A percentile compares a stretch with the other conserved stretches of the same genome.
phyloP scores from a whole-genome alignment of 2,888 invertebrate genomes.

The Philereme vetulata region DNA sequence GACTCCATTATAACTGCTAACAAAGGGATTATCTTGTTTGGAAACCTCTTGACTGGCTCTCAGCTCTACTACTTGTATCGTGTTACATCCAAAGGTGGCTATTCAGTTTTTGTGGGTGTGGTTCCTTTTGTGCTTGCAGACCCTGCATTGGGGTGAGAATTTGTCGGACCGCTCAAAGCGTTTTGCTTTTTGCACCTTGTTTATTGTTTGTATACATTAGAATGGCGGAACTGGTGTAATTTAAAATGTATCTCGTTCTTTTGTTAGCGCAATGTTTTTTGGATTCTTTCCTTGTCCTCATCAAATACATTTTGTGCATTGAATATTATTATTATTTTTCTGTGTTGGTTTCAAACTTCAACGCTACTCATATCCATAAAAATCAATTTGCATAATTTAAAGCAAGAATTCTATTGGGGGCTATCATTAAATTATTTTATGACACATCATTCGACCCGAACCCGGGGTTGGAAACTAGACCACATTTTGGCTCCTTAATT shows the following conservation, averaged over 20 bases:
- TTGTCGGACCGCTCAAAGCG: conserved; percentile 59
- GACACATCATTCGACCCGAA: conserved; percentile 17
- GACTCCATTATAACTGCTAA: conserved; percentile 76
- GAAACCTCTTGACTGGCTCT: conserved; percentile 80
- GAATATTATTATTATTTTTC: neutral
- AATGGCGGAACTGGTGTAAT: conserved; percentile 48
- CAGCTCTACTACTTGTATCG: conserved; percentile 62
- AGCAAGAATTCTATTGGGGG: neutral
- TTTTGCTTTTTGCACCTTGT: conserved; percentile 57
- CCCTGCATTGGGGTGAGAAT: conserved; percentile 65
- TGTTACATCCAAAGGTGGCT: conserved; percentile 71
- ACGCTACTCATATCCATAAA: neutral
- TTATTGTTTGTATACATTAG: conserved; percentile 48
- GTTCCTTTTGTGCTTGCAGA: conserved; percentile 49
- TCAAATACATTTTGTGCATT: neutral
- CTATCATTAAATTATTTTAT: conserved; percentile 13
- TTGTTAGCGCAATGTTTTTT: conserved; percentile 13
- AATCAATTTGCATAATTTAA: neutral
- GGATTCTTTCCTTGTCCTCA: conserved; percentile 13
- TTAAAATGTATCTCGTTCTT: conserved; percentile 45
- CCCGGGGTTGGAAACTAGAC: conserved; percentile 30
- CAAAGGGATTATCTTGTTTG: conserved; percentile 82
- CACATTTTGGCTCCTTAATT: conserved; percentile 36
- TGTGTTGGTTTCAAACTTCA: too few relatives aligned
- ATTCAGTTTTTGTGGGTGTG: conserved; percentile 77